Evolutionary conservation across 2,113 vertebrate genomes (phyloP).

Genomic region (Austrofundulus limnaeus): DNA sequence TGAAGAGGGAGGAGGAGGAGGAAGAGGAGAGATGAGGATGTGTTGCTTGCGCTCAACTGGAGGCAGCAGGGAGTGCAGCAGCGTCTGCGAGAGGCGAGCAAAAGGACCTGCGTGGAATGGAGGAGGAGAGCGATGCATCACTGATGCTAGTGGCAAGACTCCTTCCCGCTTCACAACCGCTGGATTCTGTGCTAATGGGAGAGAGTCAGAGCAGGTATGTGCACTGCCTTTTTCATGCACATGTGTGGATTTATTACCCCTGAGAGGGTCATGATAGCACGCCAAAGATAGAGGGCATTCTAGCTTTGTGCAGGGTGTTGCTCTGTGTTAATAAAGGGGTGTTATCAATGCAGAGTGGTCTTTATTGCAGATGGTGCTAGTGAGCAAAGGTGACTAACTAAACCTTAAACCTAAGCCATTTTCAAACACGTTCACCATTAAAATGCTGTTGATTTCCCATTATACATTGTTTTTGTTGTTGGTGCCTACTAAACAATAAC

Average conservation of each 20-base stretch:
- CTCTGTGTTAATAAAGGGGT: slow-evolving; percentile 7
- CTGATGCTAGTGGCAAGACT: slow-evolving; percentile 33
- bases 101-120: slow-evolving; percentile 59
- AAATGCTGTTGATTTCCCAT: neutral
- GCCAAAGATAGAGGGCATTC: slow-evolving; percentile 20
- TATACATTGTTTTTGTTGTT: neutral
- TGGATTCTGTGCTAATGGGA: slow-evolving; percentile 43
- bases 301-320: slow-evolving; percentile 14
- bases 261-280: slow-evolving; percentile 16
- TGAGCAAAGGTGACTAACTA: neutral
- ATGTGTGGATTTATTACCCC: slow-evolving; percentile 8
- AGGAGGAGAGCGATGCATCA: slow-evolving; percentile 54
- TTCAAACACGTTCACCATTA: neutral
- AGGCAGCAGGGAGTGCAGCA: slow-evolving; percentile 49
- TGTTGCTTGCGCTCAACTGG: slow-evolving; percentile 55
- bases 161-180: slow-evolving; percentile 13
- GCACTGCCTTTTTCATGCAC: neutral
- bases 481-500: neutral
- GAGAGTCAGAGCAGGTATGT: slow-evolving; percentile 40
- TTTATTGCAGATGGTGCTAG: neutral
- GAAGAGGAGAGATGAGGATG: slow-evolving; percentile 36
- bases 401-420: slow-evolving; percentile 9
- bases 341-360: slow-evolving; percentile 7
- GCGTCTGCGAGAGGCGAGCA: slow-evolving; percentile 54
- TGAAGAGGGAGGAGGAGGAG: slow-evolving; percentile 22